Evolutionary conservation across 2,888 invertebrate genomes (phyloP), one percentile per base, ranked within the genome.

Genomic region (Cylindroiulus punctatus): DNA sequence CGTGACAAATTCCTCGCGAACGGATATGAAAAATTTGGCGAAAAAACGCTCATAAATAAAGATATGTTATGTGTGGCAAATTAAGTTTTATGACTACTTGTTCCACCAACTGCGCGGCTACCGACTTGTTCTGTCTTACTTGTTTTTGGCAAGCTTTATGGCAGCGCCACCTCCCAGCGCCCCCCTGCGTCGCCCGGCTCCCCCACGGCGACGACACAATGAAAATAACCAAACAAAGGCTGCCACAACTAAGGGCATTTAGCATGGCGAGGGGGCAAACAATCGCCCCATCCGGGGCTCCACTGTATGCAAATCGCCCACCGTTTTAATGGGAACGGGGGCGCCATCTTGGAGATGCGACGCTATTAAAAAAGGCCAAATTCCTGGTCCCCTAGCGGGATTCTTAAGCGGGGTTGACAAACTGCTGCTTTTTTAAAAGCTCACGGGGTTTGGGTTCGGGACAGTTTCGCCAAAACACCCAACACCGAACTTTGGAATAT

Each of bases 21-120:
- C 76, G 76, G 76, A 76, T 76, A 76, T 76, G 76, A 76, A 76
- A 76, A 76, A 76, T 76, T 76, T 30, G 76, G 30, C 76, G 17
- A 76, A 76, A 76, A 76, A 76, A 76, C 26, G 30, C 76, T 76
- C 76, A 76, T 76, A 76, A 76, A 76, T 76, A 76, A 76, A 76
- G 76, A 76, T 76, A 76, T 76, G 76, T 76, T 76, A 76, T 76
- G 76, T 76, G 76, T 76, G 76, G 76, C 76, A 76, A 76, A 76
- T 76, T 76, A 76, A 76, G 76, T 76, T 76, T 76, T 76, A 76
- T 76, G 76, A 76, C 26, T 26, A 76, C 26, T 76, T 76, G 30
- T 76, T 76, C 76, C 76, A 76, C 76, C 76, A 76, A 76, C 76
- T 76, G 76, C 12, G 76, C 76, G 26, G 76, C 76, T 76, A 76